phyloP scores from a whole-genome alignment of 2,113 vertebrate species.

The Coreoperca whiteheadi region DNA sequence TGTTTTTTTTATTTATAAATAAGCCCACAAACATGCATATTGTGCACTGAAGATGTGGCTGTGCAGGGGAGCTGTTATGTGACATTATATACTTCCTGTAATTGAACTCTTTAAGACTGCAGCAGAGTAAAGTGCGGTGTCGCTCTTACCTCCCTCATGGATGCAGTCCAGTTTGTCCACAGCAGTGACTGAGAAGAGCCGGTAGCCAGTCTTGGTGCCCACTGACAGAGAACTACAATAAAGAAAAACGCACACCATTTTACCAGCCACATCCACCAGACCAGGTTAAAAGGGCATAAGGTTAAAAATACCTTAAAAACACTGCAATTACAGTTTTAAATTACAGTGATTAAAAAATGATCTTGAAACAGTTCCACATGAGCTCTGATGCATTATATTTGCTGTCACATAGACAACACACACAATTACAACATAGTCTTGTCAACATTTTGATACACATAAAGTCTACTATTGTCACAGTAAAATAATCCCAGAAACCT shows the following conservation, averaged over 20 bases:
- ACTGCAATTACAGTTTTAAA: background rate
- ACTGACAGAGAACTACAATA: slow-evolving; percentile 90
- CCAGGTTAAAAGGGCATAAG: too few relatives aligned
- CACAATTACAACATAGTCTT: background rate
- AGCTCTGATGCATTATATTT: background rate
- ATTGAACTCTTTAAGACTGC: background rate
- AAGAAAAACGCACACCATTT: slow-evolving; percentile 11
- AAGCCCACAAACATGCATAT: background rate
- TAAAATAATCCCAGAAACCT: slow-evolving; percentile 6
- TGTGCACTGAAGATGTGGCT: background rate
- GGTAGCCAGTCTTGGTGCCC: slow-evolving; percentile 92
- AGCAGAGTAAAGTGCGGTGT: background rate
- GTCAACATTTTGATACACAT: background rate
- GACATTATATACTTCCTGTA: background rate
- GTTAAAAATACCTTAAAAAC: background rate
- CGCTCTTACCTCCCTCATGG: slow-evolving; percentile 91
- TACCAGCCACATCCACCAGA: background rate
- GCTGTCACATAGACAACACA: background rate
- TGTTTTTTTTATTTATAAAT: background rate
- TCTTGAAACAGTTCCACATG: background rate
- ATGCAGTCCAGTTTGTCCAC: slow-evolving; percentile 95
- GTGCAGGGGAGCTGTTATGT: too few relatives aligned
- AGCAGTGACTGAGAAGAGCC: slow-evolving; percentile 93
- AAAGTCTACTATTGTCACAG: background rate
- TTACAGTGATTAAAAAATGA: background rate